Evolutionary conservation across 2,113 vertebrate genomes (phyloP).

Genomic region (Aldabrachelys gigantea): DNA sequence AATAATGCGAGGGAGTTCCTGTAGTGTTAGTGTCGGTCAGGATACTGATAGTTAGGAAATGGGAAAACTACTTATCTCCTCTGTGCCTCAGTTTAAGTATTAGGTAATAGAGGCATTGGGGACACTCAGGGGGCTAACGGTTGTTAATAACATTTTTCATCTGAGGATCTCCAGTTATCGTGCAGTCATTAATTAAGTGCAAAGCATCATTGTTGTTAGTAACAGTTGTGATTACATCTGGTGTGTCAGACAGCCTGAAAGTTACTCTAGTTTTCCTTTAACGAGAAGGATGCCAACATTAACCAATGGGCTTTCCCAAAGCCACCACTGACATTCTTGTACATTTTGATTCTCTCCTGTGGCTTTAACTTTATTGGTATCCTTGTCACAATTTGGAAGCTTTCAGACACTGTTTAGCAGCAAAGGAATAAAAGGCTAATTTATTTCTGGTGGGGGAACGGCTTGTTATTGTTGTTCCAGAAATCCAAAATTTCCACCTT

Average conservation of each 20-base stretch:
- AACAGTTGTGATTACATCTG: not conserved
- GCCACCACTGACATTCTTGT: not conserved
- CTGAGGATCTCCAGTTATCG: not conserved
- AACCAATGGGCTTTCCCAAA: not conserved
- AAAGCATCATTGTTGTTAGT: not conserved
- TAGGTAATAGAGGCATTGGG: not conserved
- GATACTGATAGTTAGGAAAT: not conserved
- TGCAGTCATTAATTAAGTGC: not conserved
- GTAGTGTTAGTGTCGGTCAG: not conserved
- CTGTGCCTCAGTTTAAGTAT: not conserved
- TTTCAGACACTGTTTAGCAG: not conserved
- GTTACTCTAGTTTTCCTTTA: not conserved
- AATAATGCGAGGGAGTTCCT: accelerated
- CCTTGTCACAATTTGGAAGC: not conserved
- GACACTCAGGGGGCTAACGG: not conserved
- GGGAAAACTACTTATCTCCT: not conserved
- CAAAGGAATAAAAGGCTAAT: not conserved
- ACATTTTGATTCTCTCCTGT: not conserved
- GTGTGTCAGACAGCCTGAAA: not conserved
- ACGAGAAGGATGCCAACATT: not conserved
- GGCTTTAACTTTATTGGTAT: not conserved
- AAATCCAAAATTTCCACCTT: constrained; percentile 98
- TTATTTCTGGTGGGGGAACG: not conserved
- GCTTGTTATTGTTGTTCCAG: constrained; percentile 68
- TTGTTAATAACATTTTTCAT: not conserved